Evolutionary conservation across 2,888 invertebrate genomes (phyloP).

Genomic region (Amorpha juglandis): DNA sequence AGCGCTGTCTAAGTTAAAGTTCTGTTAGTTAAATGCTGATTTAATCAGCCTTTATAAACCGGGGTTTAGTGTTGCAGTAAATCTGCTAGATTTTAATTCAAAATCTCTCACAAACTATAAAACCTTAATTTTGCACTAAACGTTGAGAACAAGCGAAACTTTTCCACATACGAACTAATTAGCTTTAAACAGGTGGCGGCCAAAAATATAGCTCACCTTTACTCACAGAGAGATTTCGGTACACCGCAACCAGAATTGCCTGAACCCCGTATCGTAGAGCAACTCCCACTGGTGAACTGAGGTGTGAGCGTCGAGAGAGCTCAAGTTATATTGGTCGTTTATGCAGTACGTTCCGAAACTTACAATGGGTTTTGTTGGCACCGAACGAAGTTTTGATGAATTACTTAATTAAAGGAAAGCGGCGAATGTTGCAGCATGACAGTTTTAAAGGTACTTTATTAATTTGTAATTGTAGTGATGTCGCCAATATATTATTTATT

Average conservation of each 20-base stretch:
- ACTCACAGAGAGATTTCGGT: constrained; percentile 28
- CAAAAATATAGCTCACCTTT: constrained; percentile 33
- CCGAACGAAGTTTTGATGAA: constrained; percentile 47
- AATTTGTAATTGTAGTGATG: background rate
- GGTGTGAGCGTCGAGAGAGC: constrained; percentile 27
- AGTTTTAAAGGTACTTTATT: background rate
- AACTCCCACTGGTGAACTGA: background rate
- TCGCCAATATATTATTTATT: background rate
- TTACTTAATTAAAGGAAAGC: constrained; percentile 48
- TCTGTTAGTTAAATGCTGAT: too few species aligned
- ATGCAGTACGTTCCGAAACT: constrained; percentile 37
- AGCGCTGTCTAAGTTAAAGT: too few species aligned
- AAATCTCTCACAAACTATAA: constrained; percentile 2
- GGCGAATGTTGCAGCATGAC: constrained; percentile 27
- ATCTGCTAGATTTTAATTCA: background rate
- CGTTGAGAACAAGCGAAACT: constrained; percentile 30
- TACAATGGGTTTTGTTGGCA: constrained; percentile 46
- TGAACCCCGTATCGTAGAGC: background rate
- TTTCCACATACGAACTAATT: constrained; percentile 30
- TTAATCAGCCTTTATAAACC: too few species aligned
- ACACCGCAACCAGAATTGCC: constrained; percentile 21
- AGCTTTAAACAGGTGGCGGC: constrained; percentile 32
- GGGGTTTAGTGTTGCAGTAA: too few species aligned
- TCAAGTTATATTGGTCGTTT: constrained; percentile 31
- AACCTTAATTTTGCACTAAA: constrained; percentile 13